These are phyloP conservation scores for Unio delphinus DNA, from an alignment of 2,888 invertebrate species.

Conservation along the genomic window DNA sequence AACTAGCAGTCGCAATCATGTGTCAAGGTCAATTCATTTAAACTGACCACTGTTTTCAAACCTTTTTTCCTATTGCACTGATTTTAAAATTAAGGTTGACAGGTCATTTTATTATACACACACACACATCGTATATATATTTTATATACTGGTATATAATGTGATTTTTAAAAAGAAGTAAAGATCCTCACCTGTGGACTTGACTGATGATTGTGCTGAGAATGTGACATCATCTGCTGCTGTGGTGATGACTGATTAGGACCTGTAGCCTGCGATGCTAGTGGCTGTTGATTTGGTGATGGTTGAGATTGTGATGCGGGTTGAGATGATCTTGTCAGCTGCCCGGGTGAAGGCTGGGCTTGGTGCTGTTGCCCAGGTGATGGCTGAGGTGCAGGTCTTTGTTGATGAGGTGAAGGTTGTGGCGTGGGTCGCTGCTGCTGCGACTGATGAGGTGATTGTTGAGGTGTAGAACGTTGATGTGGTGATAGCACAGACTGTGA, in stretches of 20 bases:
- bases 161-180: too few species aligned
- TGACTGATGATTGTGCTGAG: constrained; percentile 47
- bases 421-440: constrained; percentile 18
- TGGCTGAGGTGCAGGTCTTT: constrained; percentile 39
- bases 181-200: constrained; percentile 48
- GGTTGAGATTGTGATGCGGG: constrained; percentile 34
- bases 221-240: constrained; percentile 30
- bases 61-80: too few species aligned
- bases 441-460: constrained; percentile 16
- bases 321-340: constrained; percentile 27
- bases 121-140: too few species aligned
- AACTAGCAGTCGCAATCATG: too few species aligned
- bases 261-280: background rate
- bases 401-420: constrained; percentile 47
- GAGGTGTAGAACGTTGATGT: too few species aligned
- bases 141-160: too few species aligned
- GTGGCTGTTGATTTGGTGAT: constrained; percentile 10
- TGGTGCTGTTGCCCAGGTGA: constrained; percentile 72
- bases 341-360: constrained; percentile 67
- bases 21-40: too few species aligned
- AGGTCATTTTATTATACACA: too few species aligned
- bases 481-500: too few species aligned
- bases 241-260: constrained; percentile 26
- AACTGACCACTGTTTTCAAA: too few species aligned
- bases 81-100: too few species aligned